Percentiles rank a stretch among this genome's conserved stretches.
These are phyloP conservation scores for Eupithecia insigniata DNA, from an alignment of 2,888 invertebrate species.

Conservation along the genomic window DNA sequence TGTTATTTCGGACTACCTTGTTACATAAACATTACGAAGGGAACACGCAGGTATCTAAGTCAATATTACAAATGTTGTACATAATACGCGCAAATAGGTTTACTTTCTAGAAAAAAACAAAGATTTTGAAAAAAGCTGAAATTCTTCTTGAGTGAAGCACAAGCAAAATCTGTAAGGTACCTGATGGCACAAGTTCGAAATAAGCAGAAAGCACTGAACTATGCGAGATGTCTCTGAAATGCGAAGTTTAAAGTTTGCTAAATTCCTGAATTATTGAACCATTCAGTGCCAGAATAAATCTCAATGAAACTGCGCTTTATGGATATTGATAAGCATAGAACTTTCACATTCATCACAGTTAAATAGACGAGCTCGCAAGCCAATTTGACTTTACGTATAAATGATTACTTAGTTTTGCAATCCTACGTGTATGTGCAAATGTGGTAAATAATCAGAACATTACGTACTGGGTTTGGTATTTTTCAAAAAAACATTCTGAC, in stretches of 20 bases:
- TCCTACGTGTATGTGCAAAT: neutral
- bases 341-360: slow-evolving; percentile 42
- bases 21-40: slow-evolving; percentile 29
- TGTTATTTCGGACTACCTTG: slow-evolving; percentile 35
- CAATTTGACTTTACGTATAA: slow-evolving; percentile 1
- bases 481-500: slow-evolving; percentile 18
- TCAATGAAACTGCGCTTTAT: slow-evolving; percentile 46
- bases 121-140: neutral
- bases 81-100: neutral
- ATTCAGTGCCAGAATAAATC: slow-evolving; percentile 44
- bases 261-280: slow-evolving; percentile 43
- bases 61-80: neutral
- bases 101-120: no score
- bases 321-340: slow-evolving; percentile 46
- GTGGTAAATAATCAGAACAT: slow-evolving; percentile 5
- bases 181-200: slow-evolving; percentile 28
- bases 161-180: slow-evolving; percentile 3
- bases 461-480: slow-evolving; percentile 3
- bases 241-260: slow-evolving; percentile 35
- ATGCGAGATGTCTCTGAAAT: slow-evolving; percentile 31
- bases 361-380: slow-evolving; percentile 19
- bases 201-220: slow-evolving; percentile 30
- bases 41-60: neutral
- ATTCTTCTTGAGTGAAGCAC: neutral
- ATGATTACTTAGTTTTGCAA: slow-evolving; percentile 2